Percentiles rank a stretch among this genome's conserved stretches.
These are phyloP conservation scores for Ceratina australensis DNA, from an alignment of 1,140 invertebrate genomes.

Conservation along the genomic window DNA sequence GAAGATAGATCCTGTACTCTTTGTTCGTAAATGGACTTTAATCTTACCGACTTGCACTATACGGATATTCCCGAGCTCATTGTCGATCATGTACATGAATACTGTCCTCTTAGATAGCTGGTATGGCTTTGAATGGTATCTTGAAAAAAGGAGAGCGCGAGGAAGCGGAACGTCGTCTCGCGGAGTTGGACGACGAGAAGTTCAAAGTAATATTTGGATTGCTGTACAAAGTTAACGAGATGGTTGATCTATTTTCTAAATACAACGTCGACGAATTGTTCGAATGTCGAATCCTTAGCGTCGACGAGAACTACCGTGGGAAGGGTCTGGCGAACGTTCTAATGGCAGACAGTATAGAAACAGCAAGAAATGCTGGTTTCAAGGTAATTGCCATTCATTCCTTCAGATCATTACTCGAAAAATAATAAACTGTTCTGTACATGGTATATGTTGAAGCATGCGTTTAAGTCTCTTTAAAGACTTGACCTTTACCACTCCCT, in stretches of 20 bases:
- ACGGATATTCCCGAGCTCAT: constrained; percentile 6
- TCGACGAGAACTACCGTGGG: constrained; percentile 85
- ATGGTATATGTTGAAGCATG: constrained; percentile 36
- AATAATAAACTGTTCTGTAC: not conserved
- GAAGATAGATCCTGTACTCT: not conserved
- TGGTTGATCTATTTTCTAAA: constrained; percentile 82
- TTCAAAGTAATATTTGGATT: constrained; percentile 85
- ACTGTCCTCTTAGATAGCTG: constrained; percentile 81
- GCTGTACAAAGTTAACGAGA: constrained; percentile 83
- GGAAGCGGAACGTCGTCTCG: constrained; percentile 81
- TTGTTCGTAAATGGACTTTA: not conserved
- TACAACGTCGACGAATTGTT: constrained; percentile 87
- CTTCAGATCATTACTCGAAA: not conserved
- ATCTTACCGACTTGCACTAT: not conserved
- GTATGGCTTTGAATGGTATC: constrained; percentile 84
- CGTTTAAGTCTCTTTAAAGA: constrained; percentile 4
- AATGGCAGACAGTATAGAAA: constrained; percentile 82
- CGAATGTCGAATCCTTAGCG: constrained; percentile 89
- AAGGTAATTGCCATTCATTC: constrained; percentile 79
- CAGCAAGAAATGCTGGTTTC: constrained; percentile 84
- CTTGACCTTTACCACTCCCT: not conserved
- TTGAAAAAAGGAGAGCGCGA: constrained; percentile 81
- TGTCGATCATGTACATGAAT: constrained; percentile 15
- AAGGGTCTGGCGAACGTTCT: constrained; percentile 86
- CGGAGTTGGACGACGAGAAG: constrained; percentile 81